phyloP scores from a whole-genome alignment of 2,113 vertebrate genomes.

The Colinus virginianus region DNA sequence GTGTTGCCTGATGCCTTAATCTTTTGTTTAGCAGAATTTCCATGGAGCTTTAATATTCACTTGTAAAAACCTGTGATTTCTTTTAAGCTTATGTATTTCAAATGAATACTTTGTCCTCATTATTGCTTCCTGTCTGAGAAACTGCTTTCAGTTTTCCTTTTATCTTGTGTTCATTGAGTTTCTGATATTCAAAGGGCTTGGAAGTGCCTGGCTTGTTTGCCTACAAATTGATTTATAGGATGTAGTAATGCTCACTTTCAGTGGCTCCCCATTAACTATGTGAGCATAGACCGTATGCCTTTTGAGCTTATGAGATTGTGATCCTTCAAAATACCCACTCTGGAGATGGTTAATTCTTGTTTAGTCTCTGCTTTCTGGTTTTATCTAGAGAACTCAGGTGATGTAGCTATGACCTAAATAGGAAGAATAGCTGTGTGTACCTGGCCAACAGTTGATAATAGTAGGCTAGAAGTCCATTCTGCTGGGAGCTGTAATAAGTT shows the following conservation, averaged over 20 bases:
- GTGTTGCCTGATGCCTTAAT: constrained; percentile 50
- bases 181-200: not conserved
- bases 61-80: constrained; percentile 53
- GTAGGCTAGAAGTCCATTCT: not conserved
- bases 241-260: not conserved
- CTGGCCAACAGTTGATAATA: not conserved
- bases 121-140: constrained; percentile 17
- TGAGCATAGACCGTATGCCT: not conserved
- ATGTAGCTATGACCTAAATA: not conserved
- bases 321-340: not conserved
- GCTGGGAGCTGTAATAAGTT: not conserved
- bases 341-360: not conserved
- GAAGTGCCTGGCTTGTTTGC: not conserved
- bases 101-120: not conserved
- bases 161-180: not conserved
- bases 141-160: not conserved
- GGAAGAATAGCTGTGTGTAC: not conserved
- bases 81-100: not conserved
- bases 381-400: not conserved
- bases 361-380: not conserved
- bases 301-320: not conserved
- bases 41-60: constrained; percentile 1
- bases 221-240: not conserved
- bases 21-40: constrained; percentile 14
- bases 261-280: not conserved